Evolutionary conservation across 2,797 vertebrate species (phyloP), one percentile per base, ranked within the genome.

Genomic region (Chelon auratus): DNA sequence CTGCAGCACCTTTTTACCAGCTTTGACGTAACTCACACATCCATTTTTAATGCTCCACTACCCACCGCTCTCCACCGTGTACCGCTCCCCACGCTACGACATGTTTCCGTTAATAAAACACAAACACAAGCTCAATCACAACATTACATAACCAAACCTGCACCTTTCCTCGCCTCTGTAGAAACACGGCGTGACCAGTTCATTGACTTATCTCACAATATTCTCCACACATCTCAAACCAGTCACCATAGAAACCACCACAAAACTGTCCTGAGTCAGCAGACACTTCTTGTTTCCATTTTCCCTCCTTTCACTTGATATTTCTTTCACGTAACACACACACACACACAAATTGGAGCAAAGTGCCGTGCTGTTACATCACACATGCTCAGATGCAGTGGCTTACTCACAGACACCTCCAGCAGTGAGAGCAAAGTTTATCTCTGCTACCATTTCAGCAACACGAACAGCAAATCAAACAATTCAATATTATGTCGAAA

Each of bases 31-130:
- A 83, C 64, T 59, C 72, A 56, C 56, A 43, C 85, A 91, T 91
- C 56, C 78, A 92, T 91, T 82, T 89, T 92, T 92, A 87, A 92
- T 89, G 77, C 47, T 72, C 68, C 66, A 50, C 76, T 68, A 78
- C 65, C 65, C 68, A 3, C 78, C 77, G 58, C 75, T 82, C 67
- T 54, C 51, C 57, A 64, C 67, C 57, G 24, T 30, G 12, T 33
- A 68, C 80, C 17, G 13, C 65, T 20, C 14, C 14, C 20, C 52
- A 36, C 36, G 43, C 30, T 62, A 66, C 65, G 78, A 54, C 60
- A 52, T 37, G 39, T 66, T 58, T 58, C 22, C 43, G 75, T 47
- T 65, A 60, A 61, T 51, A 57, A 69, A 63, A 53, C 47, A 56
- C 71, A 71, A 65, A 68, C 0, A 1, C 42, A 78, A 48, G 37